Evolutionary conservation across 2,888 invertebrate species (phyloP).

Genomic region (Antheraea yamamai): DNA sequence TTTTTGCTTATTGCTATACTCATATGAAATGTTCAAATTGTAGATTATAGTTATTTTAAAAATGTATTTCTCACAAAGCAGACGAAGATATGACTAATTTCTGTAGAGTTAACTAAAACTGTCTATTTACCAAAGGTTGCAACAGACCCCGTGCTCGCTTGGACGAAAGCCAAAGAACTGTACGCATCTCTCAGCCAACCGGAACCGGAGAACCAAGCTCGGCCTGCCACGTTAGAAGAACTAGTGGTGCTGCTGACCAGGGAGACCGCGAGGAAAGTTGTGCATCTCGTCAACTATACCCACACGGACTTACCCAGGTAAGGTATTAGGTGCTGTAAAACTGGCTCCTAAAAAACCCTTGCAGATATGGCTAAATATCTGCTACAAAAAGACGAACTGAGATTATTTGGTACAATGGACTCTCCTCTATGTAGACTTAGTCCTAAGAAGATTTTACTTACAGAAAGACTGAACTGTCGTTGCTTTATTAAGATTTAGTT

Average conservation of each 20-base stretch:
- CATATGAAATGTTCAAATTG: too few relatives aligned
- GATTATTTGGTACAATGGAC: too few relatives aligned
- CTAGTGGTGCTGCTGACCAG: constrained; percentile 87
- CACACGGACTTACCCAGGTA: constrained; percentile 84
- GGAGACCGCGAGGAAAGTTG: constrained; percentile 89
- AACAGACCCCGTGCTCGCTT: constrained; percentile 89
- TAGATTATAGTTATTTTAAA: too few relatives aligned
- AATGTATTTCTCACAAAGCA: too few relatives aligned
- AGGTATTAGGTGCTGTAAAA: constrained; percentile 23
- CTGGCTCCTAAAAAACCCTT: too few relatives aligned
- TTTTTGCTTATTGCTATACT: too few relatives aligned
- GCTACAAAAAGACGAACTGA: too few relatives aligned
- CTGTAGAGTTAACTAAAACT: background rate
- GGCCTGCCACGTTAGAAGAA: constrained; percentile 90
- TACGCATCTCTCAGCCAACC: constrained; percentile 87
- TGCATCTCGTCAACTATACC: constrained; percentile 89
- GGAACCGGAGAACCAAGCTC: constrained; percentile 93
- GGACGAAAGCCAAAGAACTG: constrained; percentile 87
- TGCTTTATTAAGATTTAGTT: too few relatives aligned
- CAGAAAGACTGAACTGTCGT: too few relatives aligned
- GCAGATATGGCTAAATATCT: too few relatives aligned
- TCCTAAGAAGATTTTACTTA: too few relatives aligned
- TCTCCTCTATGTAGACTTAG: too few relatives aligned
- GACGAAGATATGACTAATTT: background rate
- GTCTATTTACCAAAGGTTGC: constrained; percentile 80